Evolutionary conservation across 2,888 invertebrate species (phyloP).

Genomic region (Coecobrya sp.): DNA sequence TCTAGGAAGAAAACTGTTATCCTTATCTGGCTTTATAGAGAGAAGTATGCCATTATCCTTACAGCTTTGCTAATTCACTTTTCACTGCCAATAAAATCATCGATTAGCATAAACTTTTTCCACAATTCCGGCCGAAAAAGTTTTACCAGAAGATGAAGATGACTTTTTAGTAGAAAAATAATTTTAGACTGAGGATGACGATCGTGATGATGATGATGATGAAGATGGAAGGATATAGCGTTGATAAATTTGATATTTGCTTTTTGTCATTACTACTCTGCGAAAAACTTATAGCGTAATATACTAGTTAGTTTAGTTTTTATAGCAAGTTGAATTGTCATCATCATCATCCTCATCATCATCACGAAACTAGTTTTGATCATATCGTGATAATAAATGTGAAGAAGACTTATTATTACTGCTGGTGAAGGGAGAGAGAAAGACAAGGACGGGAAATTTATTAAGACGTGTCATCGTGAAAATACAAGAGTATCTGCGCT

Average conservation of each 20-base stretch:
- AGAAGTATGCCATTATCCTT: neutral
- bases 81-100: constrained; percentile 23
- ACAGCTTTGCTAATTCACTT: neutral
- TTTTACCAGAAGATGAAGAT: neutral
- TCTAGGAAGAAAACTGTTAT: neutral
- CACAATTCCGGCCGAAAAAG: neutral
- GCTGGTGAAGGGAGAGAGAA: neutral
- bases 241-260: constrained; percentile 1
- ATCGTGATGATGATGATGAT: neutral
- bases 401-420: constrained; percentile 25
- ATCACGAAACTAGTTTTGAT: constrained; percentile 40
- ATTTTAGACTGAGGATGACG: neutral
- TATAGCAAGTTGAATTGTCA: constrained; percentile 11
- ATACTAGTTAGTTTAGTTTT: neutral
- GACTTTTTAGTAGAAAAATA: neutral
- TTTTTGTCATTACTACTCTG: neutral
- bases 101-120: constrained; percentile 10
- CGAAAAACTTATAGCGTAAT: neutral
- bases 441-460: constrained; percentile 47
- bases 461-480: constrained; percentile 42
- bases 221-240: neutral
- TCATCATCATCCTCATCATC: neutral
- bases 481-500: neutral
- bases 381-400: constrained; percentile 30
- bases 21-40: neutral